Base-by-base conservation (phyloP, 2,888 invertebrate species). In the Embidobia sp. region DNA sequence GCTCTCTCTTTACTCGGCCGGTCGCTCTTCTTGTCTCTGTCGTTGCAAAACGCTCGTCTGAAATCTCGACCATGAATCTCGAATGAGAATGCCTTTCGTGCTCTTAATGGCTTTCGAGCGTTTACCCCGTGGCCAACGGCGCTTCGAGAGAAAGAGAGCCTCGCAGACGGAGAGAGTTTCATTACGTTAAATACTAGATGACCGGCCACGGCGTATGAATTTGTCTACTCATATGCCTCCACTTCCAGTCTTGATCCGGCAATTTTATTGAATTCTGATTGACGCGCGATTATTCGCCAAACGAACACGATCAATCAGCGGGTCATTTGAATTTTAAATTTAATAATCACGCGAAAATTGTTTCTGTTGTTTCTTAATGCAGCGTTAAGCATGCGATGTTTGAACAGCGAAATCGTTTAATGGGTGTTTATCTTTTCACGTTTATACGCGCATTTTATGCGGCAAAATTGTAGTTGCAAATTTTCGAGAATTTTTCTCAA, bases 41-140 rank as follows among this genome's bases (percentile, higher is more conserved):
- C 67, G 79, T 79, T 79, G 75, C 79, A 80, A 78, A 79, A 79
- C 67, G 77, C 78, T 70, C 63, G 79, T 74, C 78, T 79, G 64
- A 79, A 79, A 79, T 81, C 81, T 77, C 69, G 57, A 63, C 67
- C 69, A 64, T 48, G 77, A 78, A 81, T 81, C 81, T 81, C 76
- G 72, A 75, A 77, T 77, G 78, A 74, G 81, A 79, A 78, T 80
- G 59, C 79, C 80, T 78, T 69, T 78, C 73, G 74, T 78, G 77
- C 77, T 80, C 79, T 79, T 81, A 81, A 80, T 79, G 79, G 80
- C 80, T 80, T 63, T 78, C 74, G 77, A 81, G 72, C 77, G 74
- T 80, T 81, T 80, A 79, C 79, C 81, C 80, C 74, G 61, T 78
- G 78, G 81, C 79, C 77, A 81, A 74, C 66, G 76, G 79, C 66